Evolutionary conservation across 2,888 invertebrate species (phyloP), one percentile per base, ranked within the genome.

Genomic region (Epinotia demarniana): DNA sequence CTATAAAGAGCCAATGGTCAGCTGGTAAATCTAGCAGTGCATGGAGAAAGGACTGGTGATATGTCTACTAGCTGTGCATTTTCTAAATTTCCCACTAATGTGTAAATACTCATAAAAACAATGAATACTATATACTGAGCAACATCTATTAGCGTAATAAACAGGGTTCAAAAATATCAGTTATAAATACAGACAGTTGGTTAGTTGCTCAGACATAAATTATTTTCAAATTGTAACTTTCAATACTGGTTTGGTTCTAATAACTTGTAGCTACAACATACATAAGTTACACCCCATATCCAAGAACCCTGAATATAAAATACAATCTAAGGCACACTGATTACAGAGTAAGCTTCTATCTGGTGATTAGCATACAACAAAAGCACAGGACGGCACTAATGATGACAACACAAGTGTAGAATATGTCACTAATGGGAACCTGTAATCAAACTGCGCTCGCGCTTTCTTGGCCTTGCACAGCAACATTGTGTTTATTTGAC

Each of bases 391-490:
- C 90, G 86, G 91, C 91, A 91, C 91, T 92, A 92, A 91, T 90
- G 90, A 89, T 89, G 90, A 93, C 92, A 93, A 93, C 92, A 93
- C 91, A 92, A 89, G 90, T 90, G 91, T 87, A 87, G 88, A 86
- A 84, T 89, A 90, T 86, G 88, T 87, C 90, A 87, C 90, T 85
- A 85, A 88, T 82, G 84, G 87, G 90, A 94, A 95, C 95, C 95
- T 95, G 95, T 96, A 96, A 88, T 96, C 96, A 93, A 95, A 96
- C 87, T 96, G 95, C 86, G 95, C 95, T 87, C 95, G 95, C 87
- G 95, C 95, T 90, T 95, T 95, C 94, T 96, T 96, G 95, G 95
- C 95, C 94, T 96, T 96, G 90, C 96, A 95, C 87, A 96, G 94
- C 86, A 96, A 94, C 90, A 95, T 94, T 84, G 95, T 95, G 92